Percentiles rank a stretch among this genome's conserved stretches.
phyloP scores from a whole-genome alignment of 2,797 vertebrate species.

The Onychomys torridus region DNA sequence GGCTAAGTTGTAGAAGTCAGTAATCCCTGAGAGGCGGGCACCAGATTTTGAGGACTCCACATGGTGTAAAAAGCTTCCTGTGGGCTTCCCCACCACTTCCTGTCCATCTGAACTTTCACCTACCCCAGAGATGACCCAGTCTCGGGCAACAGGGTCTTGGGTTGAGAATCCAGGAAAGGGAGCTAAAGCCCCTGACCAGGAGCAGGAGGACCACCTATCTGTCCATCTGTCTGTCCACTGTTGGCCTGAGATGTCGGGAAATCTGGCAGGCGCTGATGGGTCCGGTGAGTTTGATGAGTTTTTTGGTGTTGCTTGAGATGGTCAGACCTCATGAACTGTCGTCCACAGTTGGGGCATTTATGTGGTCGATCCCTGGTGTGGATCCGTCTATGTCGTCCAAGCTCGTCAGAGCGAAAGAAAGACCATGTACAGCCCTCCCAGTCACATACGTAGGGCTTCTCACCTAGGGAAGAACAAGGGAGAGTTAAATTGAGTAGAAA shows the following conservation, averaged over 20 bases:
- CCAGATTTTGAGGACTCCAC: not conserved
- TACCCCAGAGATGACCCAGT: slow-evolving; percentile 15
- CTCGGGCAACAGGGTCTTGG: not conserved
- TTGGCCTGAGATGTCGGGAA: not conserved
- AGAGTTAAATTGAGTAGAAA: not conserved
- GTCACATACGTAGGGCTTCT: slow-evolving; percentile 65
- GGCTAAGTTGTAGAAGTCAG: not conserved
- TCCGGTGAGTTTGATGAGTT: slow-evolving; percentile 68
- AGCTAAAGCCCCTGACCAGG: slow-evolving; percentile 41
- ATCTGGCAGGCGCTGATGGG: not conserved
- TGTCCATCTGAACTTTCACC: slow-evolving; percentile 30
- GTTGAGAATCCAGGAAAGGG: slow-evolving; percentile 3
- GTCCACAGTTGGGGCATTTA: slow-evolving; percentile 56
- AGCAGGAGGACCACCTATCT: not conserved
- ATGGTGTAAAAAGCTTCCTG: not conserved
- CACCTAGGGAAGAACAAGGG: slow-evolving; percentile 39
- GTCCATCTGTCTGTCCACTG: not conserved
- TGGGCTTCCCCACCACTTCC: not conserved
- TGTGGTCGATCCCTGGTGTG: slow-evolving; percentile 73
- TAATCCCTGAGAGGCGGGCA: not conserved
- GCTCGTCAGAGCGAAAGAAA: slow-evolving; percentile 78
- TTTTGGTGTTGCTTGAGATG: slow-evolving; percentile 75
- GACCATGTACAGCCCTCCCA: slow-evolving; percentile 63
- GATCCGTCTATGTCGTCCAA: slow-evolving; percentile 68
- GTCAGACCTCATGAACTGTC: slow-evolving; percentile 76